Base-by-base conservation (phyloP, 2,113 vertebrate species). In the Leptodactylus fuscus region DNA sequence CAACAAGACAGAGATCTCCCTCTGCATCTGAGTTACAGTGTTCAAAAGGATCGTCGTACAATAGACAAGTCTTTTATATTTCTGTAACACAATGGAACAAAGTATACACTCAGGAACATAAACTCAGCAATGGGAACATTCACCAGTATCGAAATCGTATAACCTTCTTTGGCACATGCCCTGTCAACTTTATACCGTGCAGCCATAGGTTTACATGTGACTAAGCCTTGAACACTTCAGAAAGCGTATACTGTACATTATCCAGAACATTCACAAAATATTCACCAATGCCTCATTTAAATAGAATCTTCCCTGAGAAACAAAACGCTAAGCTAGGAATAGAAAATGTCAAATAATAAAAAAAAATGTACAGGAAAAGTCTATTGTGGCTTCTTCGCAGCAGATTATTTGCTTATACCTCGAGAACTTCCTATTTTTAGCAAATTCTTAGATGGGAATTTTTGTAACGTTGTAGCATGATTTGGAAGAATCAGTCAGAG, bases 1-100 rank as follows among this genome's bases (percentile, higher is more conserved):
- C 41, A 85, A 85, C 81, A 86, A 77, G 74, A 87, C 60, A 82
- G 82, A 88, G 81, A 76, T 87, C 75, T 81, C 16, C 51, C 81
- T 48, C 48, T 65, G 18, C 24, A 80, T 84, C 38, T 87, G 20
- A 73, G 79, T 18, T 86, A 85, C 11, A 46, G 24, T 81, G 34
- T 1, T 87, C 32, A 82, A 80, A 88, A 60, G 44, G 20, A 82
- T 32, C 16, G 29, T 87, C 80, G 81, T 32, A 85, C 75, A 85
- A 85, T 85, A 85, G 83, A 58, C 83, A 46, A 51, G 48, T 8
- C 83, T 85, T 79, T 85, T 80, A 80, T 80, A 80, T 80, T 55
- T 58, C n/a, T 22, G 6, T 46, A 44, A 71, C 75, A 85, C 75
- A 85, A 85, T 85, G 46, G 83, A 79, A 85, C 75, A 81, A 81